Percentiles rank a stretch among this genome's conserved stretches.
phyloP scores from a whole-genome alignment of 2,113 vertebrate species.

The Stegastes partitus region DNA sequence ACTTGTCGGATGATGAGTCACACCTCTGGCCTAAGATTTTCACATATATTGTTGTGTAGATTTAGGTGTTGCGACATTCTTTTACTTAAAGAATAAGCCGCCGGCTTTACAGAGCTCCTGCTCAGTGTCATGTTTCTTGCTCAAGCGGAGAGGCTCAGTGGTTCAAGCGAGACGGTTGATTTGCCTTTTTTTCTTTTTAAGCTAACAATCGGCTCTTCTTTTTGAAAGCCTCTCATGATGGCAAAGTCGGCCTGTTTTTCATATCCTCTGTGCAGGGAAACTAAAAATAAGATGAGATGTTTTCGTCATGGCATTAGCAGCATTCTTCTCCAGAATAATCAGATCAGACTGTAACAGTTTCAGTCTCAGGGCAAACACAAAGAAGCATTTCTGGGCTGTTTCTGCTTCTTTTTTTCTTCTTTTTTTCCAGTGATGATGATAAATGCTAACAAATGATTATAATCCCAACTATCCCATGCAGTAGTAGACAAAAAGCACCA shows the following conservation, averaged over 20 bases:
- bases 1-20: conserved; percentile 31
- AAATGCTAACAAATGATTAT: no score
- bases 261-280: not conserved
- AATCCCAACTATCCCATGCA: no score
- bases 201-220: conserved; percentile 7
- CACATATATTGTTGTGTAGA: not conserved
- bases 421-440: no score
- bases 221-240: not conserved
- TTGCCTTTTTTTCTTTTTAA: conserved; percentile 2
- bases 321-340: not conserved
- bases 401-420: no score
- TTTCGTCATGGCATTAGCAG: not conserved
- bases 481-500: no score
- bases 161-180: not conserved
- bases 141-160: not conserved
- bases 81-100: not conserved
- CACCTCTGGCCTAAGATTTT: not conserved
- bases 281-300: not conserved
- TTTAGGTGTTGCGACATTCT: not conserved
- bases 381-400: not conserved
- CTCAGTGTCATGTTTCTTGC: not conserved
- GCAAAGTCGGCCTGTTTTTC: conserved; percentile 14
- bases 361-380: conserved; percentile 7
- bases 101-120: not conserved
- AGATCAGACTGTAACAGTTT: not conserved